Base-by-base conservation (phyloP, 2,888 invertebrate species). In the Harpalus rufipes region DNA sequence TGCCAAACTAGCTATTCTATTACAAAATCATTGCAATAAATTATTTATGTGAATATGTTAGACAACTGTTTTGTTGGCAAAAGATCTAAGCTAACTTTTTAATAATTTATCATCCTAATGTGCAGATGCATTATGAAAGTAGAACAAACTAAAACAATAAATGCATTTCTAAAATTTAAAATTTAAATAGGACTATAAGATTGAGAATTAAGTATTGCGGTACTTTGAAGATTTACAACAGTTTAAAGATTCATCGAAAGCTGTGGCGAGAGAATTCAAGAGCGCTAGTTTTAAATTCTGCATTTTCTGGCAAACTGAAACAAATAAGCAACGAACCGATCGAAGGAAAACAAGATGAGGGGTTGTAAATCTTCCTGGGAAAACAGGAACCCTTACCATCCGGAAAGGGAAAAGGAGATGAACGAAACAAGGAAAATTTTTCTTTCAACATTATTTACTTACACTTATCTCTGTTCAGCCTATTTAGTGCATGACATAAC, bases 271-370 rank as follows among this genome's bases (percentile, higher is more conserved):
- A 12, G 44, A 51, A 51, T 51, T 51, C 4, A 10, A 51, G 44
- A 5, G 44, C 44, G 44, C 44, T 51, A 51, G 44, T 51, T 51
- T 51, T 51, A 51, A 51, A 51, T 51, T 51, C 44, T 10, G 10
- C 44, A 51, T 51, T 12, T 51, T 51, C 44, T 10, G 44, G 44
- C 44, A 51, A 68, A 68, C 39, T 10, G 39, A 68, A 68, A 68
- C 68, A 68, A 68, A 68, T 68, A 39, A 68, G 68, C 68, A 32
- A 68, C 68, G 32, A 68, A 14, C 14, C 68, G 68, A 68, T 68
- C 12, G 68, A 68, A 39, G 32, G 21, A 68, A 68, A 32, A 68
- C 39, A 68, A 68, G 25, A 39, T 7, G 39, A 32, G 7, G 14
- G 32, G 39, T 5, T 25, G 25, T 68, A 21, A 21, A 63, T 63